phyloP scores from a whole-genome alignment of 2,797 vertebrate genomes.

The Hoplostethus atlanticus region DNA sequence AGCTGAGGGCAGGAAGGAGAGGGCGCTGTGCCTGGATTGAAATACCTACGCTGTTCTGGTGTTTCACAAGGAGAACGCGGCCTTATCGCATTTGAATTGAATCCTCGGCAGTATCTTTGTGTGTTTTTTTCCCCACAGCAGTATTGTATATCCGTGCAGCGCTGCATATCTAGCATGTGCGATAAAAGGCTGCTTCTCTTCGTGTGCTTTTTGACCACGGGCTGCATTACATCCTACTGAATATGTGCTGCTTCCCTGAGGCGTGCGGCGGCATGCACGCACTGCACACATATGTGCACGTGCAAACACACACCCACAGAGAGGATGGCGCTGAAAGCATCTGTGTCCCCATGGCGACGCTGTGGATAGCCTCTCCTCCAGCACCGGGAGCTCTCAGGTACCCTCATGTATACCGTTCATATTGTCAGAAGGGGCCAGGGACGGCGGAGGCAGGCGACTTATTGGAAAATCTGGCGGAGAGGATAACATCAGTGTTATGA shows the following conservation, averaged over 20 bases:
- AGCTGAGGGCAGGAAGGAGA: slow-evolving; percentile 31
- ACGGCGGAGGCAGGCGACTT: slow-evolving; percentile 72
- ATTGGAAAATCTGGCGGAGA: slow-evolving; percentile 84
- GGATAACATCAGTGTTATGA: slow-evolving; percentile 89
- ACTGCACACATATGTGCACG: not conserved
- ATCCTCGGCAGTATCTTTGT: slow-evolving; percentile 43
- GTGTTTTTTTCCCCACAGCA: slow-evolving; percentile 21
- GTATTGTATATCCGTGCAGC: slow-evolving; percentile 36
- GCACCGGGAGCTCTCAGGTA: slow-evolving; percentile 64
- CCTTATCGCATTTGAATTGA: slow-evolving; percentile 50
- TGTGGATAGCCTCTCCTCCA: slow-evolving; percentile 13
- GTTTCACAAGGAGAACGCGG: slow-evolving; percentile 18
- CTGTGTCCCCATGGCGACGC: slow-evolving; percentile 4
- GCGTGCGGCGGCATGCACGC: not conserved
- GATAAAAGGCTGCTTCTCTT: slow-evolving; percentile 37
- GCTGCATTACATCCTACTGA: slow-evolving; percentile 19
- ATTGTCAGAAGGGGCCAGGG: slow-evolving; percentile 74
- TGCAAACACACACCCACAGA: slow-evolving; percentile 5
- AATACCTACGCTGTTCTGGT: slow-evolving; percentile 26
- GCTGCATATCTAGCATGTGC: slow-evolving; percentile 43
- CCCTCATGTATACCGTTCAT: slow-evolving; percentile 76
- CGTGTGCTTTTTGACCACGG: slow-evolving; percentile 41
- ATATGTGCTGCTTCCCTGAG: slow-evolving; percentile 23
- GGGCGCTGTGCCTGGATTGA: slow-evolving; percentile 14
- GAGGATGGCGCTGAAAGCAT: slow-evolving; percentile 22